Percentiles rank a stretch among this genome's conserved stretches.
These are phyloP conservation scores for Thalpophila matura DNA, from an alignment of 2,888 invertebrate genomes.

Conservation along the genomic window DNA sequence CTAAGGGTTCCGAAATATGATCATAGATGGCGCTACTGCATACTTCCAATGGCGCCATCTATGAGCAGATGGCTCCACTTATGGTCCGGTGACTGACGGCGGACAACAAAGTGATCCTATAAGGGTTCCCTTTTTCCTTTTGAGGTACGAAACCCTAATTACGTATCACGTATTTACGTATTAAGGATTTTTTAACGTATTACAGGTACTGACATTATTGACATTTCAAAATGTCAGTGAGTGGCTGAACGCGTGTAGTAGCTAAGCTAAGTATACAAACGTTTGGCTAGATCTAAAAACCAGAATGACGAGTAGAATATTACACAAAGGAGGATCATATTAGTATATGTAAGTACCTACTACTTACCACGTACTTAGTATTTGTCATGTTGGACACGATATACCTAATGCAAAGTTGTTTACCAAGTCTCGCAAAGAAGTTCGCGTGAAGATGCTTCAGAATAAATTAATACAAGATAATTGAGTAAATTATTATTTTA, in stretches of 20 bases:
- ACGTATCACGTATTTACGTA: too few species aligned
- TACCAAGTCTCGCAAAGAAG: not conserved
- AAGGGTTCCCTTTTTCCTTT: too few species aligned
- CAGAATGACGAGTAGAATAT: conserved; percentile 27
- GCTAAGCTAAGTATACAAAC: conserved; percentile 26
- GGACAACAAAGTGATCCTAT: too few species aligned
- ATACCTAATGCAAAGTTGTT: conserved; percentile 23
- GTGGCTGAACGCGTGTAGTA: conserved; percentile 7
- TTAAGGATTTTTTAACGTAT: too few species aligned
- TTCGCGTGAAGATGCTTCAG: conserved; percentile 29
- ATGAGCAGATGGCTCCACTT: too few species aligned
- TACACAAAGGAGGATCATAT: conserved; percentile 19
- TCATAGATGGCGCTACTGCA: too few species aligned
- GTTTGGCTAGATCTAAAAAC: conserved; percentile 30
- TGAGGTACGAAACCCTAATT: too few species aligned
- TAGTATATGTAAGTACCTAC: conserved; percentile 11
- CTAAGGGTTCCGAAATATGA: too few species aligned
- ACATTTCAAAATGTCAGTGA: conserved; percentile 20
- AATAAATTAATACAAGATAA: conserved; percentile 37
- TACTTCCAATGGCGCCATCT: too few species aligned
- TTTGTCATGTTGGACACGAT: conserved; percentile 21
- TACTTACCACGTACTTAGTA: conserved; percentile 12
- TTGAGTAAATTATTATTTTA: conserved; percentile 28
- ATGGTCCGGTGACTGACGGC: too few species aligned
- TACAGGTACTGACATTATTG: too few species aligned